phyloP scores from a whole-genome alignment of 2,113 vertebrate genomes.

The Ceyx melanurus region DNA sequence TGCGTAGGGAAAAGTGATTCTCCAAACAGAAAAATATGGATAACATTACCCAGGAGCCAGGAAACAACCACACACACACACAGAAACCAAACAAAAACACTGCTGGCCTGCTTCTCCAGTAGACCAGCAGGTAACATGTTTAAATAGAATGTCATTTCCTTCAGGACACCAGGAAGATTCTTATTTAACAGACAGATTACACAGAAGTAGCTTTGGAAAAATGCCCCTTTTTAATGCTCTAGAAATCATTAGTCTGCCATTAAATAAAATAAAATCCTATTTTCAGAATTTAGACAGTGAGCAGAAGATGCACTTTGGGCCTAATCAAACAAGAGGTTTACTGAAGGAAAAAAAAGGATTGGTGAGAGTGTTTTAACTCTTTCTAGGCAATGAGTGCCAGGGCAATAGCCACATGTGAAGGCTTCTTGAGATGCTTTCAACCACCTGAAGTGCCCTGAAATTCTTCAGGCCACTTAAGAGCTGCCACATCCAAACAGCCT shows the following conservation, averaged over 20 bases:
- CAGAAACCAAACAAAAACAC: background rate
- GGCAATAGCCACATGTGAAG: background rate
- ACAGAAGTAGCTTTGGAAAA: constrained; percentile 58
- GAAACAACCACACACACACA: constrained; percentile 9
- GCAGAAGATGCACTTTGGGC: constrained; percentile 33
- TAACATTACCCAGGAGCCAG: constrained; percentile 63
- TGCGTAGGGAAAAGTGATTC: constrained; percentile 71
- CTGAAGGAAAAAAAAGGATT: background rate
- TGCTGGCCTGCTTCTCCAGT: constrained; percentile 31
- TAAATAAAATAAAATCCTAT: constrained; percentile 50
- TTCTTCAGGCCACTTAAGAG: background rate
- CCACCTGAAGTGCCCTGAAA: background rate
- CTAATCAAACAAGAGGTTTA: constrained; percentile 21
- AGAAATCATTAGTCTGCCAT: constrained; percentile 47
- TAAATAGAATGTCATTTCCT: constrained; percentile 61
- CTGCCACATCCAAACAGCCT: background rate
- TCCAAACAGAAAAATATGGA: constrained; percentile 72
- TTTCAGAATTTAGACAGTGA: constrained; percentile 10
- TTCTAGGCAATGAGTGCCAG: background rate
- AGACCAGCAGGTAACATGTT: constrained; percentile 58
- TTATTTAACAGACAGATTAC: constrained; percentile 70
- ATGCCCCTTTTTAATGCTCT: constrained; percentile 55
- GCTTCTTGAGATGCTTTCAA: background rate
- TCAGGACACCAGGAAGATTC: constrained; percentile 56
- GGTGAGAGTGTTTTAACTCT: background rate